phyloP scores from a whole-genome alignment of 2,113 vertebrate species.

The Solea solea region DNA sequence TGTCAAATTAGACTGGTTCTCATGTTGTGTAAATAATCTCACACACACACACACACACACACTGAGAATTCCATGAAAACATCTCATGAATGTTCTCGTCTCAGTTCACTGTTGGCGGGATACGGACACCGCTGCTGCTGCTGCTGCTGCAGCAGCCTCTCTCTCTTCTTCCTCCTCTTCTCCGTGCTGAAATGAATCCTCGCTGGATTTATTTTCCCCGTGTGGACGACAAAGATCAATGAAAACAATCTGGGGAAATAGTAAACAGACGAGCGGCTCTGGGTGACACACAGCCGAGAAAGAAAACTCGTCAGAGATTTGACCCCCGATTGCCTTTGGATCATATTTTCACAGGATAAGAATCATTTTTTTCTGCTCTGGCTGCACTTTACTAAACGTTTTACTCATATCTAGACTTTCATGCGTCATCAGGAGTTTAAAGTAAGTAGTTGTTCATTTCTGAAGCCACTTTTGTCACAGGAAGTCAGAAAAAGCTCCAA shows the following conservation, averaged over 20 bases:
- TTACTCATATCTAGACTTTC: too few species aligned
- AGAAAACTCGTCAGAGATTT: conserved; percentile 25
- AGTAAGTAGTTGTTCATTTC: too few species aligned
- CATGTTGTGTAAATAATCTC: conserved; percentile 1
- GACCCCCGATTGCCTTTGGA: not conserved
- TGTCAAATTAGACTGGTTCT: conserved; percentile 30
- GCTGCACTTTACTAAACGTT: too few species aligned
- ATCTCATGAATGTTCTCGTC: not conserved
- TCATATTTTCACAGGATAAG: conserved; percentile 6
- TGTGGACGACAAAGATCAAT: conserved; percentile 66
- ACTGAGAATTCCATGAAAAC: not conserved
- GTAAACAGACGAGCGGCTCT: conserved; percentile 63
- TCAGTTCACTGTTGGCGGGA: conserved; percentile 9
- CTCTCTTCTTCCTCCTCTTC: too few species aligned
- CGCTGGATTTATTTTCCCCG: conserved; percentile 45
- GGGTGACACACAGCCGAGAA: conserved; percentile 14
- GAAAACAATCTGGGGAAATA: conserved; percentile 74
- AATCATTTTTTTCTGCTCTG: conserved; percentile 1
- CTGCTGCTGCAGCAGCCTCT: not conserved
- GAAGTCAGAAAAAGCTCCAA: too few species aligned
- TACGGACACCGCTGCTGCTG: conserved; percentile 41
- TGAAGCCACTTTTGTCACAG: too few species aligned
- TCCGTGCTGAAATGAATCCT: conserved; percentile 64
- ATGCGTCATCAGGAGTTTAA: too few species aligned
- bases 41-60: not conserved